Base-by-base conservation (phyloP, 2,797 vertebrate genomes). In the Momotus momota region DNA sequence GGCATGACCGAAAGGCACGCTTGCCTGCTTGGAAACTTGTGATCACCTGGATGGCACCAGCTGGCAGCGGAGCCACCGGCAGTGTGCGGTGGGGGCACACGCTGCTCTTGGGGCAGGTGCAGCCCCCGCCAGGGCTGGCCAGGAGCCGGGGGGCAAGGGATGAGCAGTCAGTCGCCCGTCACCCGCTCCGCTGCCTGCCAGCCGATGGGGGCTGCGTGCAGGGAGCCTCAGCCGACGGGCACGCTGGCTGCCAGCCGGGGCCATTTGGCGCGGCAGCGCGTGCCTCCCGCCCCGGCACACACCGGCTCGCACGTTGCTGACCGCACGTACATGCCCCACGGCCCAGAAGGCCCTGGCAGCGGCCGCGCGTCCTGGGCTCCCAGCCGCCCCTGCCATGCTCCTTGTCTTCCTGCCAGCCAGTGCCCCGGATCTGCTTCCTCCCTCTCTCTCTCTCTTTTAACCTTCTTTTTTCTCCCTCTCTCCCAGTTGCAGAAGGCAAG, bases 311-410 rank as follows among this genome's bases (percentile, higher is more conserved):
- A 97, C 97, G 95, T 85, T 89, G 88, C 97, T 62, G 89, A 22
- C 94, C 67, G 97, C 97, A 97, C 97, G 97, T 97, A 96, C 81
- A 49, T 70, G 94, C 86, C 94, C 88, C 70, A 5, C 86, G 21
- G 92, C 94, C 52, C 95, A 85, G 90, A 70, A 88, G 82, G 74
- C 58, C 91, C 96, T 97, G 97, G 96, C 97, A 96, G 62, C 6
- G 1, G 43, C 89, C 21, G 16, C 2, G 4, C 2, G 33, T 82
- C 94, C 96, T 2, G 35, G 84, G 81, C 85, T 78, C 55, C 71
- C 91, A 33, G 94, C 86, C 74, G 60, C 62, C 80, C 85, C 79
- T 74, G 92, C 87, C 6, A 72, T 3, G 33, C 77, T 94, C 66
- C 91, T 96, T 96, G 95, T 96, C 80, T 86, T 80, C 82, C 87